Base-by-base conservation (phyloP, 2,797 vertebrate species). In the Ctenopoma kingsleyae region DNA sequence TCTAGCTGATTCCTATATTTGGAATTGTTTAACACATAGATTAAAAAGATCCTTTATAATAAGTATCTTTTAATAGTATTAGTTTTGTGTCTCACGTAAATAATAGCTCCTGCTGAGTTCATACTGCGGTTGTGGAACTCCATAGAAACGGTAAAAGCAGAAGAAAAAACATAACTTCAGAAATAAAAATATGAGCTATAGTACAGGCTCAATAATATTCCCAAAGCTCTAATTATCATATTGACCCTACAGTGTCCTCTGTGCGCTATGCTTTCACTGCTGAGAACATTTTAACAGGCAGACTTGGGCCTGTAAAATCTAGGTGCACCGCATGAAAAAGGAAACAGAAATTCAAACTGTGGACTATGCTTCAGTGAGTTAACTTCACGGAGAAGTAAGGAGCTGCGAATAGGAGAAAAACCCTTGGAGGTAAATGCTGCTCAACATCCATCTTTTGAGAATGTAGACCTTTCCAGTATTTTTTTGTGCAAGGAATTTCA, bases 161-260 rank as follows among this genome's bases (percentile, higher is more conserved):
- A 49, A 48, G 52, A 72, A 68, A 71, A 82, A 82, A 85, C 71
- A 79, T 71, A 61, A 82, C 41, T 50, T 56, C 46, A 67, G 72
- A 78, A 74, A 63, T 78, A 66, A 80, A 82, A 83, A 76, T 38
- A 16, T 47, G 64, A 80, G 50, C 58, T 72, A 65, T 48, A 20
- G 59, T 50, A 47, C 68, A 61, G 7, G 40, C 50, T 71, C 69
- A 83, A 71, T 80, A 84, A 81, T 80, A 83, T 73, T 50, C 86
- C 75, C 82, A 67, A 2, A 80, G 76, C 78, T 74, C 79, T 72
- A 78, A 79, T 92, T 87, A 91, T 88, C 85, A 82, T 62, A 78
- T 81, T 87, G 87, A 88, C 88, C 87, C 87, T 54, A 35, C 57
- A 13, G 69, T 56, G 74, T 79, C 78, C 81, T 25, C 4, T 30